Percentiles rank a stretch among this genome's conserved stretches.
Evolutionary conservation across 2,113 vertebrate species (phyloP).

Genomic region (Varanus komodoensis): DNA sequence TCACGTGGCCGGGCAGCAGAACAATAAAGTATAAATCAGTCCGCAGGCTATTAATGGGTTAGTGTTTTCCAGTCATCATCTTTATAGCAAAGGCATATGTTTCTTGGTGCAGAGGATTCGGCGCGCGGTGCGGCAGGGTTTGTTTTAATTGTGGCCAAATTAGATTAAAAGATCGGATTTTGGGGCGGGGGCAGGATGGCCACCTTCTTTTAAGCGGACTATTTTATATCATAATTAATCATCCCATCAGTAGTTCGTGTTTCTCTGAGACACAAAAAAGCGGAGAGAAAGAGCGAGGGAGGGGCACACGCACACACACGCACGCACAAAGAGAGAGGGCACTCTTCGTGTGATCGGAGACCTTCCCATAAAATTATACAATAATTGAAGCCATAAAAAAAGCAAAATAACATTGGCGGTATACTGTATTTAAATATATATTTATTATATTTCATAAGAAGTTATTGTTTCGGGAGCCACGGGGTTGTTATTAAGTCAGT

Average conservation of each 20-base stretch:
- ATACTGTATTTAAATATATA: conserved; percentile 83
- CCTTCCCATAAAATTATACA: conserved; percentile 82
- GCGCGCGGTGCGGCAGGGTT: conserved; percentile 87
- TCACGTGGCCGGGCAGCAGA: conserved; percentile 91
- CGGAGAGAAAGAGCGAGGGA: neutral
- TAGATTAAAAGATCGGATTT: conserved; percentile 81
- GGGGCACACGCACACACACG: neutral
- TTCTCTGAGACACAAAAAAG: conserved; percentile 52
- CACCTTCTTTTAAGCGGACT: conserved; percentile 75
- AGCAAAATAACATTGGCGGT: conserved; percentile 76
- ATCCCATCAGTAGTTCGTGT: conserved; percentile 78
- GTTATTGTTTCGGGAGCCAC: conserved; percentile 83
- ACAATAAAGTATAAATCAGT: conserved; percentile 99
- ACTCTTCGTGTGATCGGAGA: conserved; percentile 67
- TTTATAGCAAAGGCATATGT: conserved; percentile 91
- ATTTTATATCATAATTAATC: conserved; percentile 87
- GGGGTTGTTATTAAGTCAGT: conserved; percentile 76
- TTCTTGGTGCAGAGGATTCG: conserved; percentile 91
- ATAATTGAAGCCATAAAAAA: conserved; percentile 80
- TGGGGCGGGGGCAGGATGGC: conserved; percentile 4
- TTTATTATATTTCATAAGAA: conserved; percentile 86
- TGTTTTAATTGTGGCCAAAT: conserved; percentile 85
- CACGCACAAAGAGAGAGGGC: neutral
- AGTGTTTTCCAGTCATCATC: conserved; percentile 94
- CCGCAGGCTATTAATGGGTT: conserved; percentile 95